A percentile compares a stretch with the other conserved stretches of the same genome.
These are phyloP conservation scores for Sialia sialis DNA, from an alignment of 2,113 vertebrate genomes.

Conservation along the genomic window DNA sequence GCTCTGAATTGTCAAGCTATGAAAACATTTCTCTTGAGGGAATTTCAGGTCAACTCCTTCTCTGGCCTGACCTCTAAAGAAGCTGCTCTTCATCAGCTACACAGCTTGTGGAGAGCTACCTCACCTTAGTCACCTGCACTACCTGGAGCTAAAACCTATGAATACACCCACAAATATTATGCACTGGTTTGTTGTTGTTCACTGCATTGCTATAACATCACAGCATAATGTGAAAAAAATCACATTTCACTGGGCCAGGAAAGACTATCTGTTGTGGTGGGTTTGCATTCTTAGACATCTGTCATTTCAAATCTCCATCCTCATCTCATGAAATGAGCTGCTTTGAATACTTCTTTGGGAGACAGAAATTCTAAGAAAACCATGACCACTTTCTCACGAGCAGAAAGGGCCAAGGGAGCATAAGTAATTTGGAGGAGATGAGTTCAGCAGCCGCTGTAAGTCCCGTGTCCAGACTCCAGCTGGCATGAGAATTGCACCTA, in stretches of 20 bases:
- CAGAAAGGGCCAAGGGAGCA: accelerated
- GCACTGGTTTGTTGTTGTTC: neutral
- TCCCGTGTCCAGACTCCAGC: neutral
- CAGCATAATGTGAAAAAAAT: neutral
- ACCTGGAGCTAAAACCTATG: neutral
- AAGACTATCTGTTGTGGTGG: neutral
- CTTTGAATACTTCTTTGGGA: neutral
- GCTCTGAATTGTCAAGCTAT: neutral
- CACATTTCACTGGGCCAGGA: neutral
- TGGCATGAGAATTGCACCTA: neutral
- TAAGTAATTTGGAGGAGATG: neutral
- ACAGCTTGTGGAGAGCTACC: neutral
- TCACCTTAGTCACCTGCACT: neutral
- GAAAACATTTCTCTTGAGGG: neutral
- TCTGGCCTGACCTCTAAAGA: neutral
- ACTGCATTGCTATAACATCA: neutral
- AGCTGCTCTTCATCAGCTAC: neutral
- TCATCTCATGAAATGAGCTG: neutral
- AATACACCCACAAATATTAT: neutral
- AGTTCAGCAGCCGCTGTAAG: neutral
- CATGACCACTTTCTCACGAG: accelerated
- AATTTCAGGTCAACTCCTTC: neutral
- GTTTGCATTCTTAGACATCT: neutral
- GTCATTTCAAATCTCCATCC: neutral
- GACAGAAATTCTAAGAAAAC: neutral